Base-by-base conservation (phyloP, 2,888 invertebrate species). In the Ernsta delagoae region DNA sequence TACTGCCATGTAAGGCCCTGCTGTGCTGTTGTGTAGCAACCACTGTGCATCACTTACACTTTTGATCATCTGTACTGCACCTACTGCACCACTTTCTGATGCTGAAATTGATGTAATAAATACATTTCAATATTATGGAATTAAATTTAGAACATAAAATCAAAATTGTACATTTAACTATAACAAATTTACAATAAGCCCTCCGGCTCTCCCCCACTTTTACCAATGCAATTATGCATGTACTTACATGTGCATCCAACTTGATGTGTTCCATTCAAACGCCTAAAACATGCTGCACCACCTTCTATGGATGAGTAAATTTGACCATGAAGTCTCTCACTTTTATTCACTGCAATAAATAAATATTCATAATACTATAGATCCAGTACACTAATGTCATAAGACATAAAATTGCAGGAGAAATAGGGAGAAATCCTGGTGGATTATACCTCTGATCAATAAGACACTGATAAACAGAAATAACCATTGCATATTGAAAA, bases 181-280 rank as follows among this genome's bases (percentile, higher is more conserved):
- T 16, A 16, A 16, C 36, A 36, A 36, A 36, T 36, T 36, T 36
- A 36, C 36, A 36, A 36, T 53, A 53, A 16, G 16, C 16, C 16
- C 16, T 16, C 31, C 31, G 31, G 31, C 31, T 4, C 31, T 31
- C 31, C 31, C 31, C 31, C 31, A 31, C 31, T 31, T 31, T 31
- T 31, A 31, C 4, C 31, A 31, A 31, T 31, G 31, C 16, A 16
- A 16, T 2, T 2, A 31, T 31, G 4, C 31, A 31, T 31, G 31
- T 70, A 94, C 96, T 95, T 94, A 98, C 98, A 98, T 64, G 97
- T 96, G 88, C 99, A 99, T 71, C 99, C 99, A 76, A 97, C 96
- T 90, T 99, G 98, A 91, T 98, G 98, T 9, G 99, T 99, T 70
- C 96, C 98, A 94, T 99, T 99, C 73, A 99, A 91, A 72, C 98